phyloP scores from a whole-genome alignment of 2,113 vertebrate species.

The Heptranchias perlo region DNA sequence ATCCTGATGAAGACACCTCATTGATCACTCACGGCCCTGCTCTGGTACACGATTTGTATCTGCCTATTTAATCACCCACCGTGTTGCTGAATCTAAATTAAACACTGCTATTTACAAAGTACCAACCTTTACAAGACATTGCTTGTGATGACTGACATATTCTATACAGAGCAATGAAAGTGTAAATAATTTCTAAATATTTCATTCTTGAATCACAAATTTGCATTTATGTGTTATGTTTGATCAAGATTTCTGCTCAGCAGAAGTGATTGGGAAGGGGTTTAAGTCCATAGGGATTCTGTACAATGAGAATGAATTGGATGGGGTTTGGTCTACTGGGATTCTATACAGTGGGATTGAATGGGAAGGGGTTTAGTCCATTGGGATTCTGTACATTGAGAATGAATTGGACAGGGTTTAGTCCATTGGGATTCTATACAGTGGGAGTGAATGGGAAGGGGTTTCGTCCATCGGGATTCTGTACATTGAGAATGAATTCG shows the following conservation, averaged over 20 bases:
- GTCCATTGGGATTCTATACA: no score
- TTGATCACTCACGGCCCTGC: not conserved
- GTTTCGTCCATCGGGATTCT: no score
- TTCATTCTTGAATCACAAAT: not conserved
- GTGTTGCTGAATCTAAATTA: not conserved
- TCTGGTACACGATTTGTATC: not conserved
- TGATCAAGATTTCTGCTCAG: not conserved
- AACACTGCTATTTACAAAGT: constrained; percentile 7
- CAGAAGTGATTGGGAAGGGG: not conserved
- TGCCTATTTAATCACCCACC: not conserved
- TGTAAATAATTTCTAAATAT: constrained; percentile 8
- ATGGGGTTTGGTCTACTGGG: not conserved
- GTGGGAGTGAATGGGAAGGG: no score
- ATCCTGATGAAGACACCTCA: not conserved
- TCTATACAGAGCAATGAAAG: not conserved
- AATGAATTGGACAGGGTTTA: no score
- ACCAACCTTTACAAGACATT: not conserved
- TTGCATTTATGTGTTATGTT: not conserved
- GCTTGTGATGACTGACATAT: not conserved
- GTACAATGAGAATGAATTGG: not conserved
- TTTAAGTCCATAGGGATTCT: not conserved
- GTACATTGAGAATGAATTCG: no score
- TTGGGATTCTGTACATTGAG: no score
- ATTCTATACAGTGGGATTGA: not conserved
- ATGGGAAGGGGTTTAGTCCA: not conserved